Evolutionary conservation across 2,888 invertebrate species (phyloP).

Genomic region (Caradrina clavipalpis): DNA sequence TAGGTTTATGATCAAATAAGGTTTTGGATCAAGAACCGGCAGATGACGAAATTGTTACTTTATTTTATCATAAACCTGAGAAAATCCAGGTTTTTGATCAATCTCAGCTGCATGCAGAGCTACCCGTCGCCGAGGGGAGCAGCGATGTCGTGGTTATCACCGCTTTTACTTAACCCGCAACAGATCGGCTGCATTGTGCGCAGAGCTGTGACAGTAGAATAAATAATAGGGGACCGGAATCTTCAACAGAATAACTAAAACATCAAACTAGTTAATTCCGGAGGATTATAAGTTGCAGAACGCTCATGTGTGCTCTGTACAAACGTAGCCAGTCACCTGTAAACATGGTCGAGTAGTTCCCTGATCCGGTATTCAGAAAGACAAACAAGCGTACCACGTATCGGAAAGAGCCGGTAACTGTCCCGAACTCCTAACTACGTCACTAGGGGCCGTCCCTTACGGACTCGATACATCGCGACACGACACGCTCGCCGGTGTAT

Average conservation of each 20-base stretch:
- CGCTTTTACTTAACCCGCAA: neutral
- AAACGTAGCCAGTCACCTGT: slow-evolving; percentile 27
- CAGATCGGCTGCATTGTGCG: neutral
- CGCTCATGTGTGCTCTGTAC: neutral
- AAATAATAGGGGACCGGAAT: slow-evolving; percentile 1
- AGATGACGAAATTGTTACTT: too few species aligned
- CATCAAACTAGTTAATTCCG: slow-evolving; percentile 3
- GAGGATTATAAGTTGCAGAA: neutral
- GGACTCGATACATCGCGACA: neutral
- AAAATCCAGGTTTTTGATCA: too few species aligned
- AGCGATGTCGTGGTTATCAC: neutral
- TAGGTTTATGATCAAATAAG: too few species aligned
- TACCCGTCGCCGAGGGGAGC: too few species aligned
- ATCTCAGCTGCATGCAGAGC: too few species aligned
- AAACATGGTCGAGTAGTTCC: slow-evolving; percentile 24
- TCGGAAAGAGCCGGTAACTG: slow-evolving; percentile 15
- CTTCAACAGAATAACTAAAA: neutral
- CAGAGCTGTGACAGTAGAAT: neutral
- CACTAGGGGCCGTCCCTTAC: neutral
- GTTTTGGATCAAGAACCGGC: too few species aligned
- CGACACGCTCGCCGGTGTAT: neutral
- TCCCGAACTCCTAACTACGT: slow-evolving; percentile 16
- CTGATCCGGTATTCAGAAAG: slow-evolving; percentile 28
- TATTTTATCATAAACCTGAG: too few species aligned
- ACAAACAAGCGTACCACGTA: slow-evolving; percentile 40